Base-by-base conservation (phyloP, 2,797 vertebrate genomes). In the Anabacerthia variegaticeps region DNA sequence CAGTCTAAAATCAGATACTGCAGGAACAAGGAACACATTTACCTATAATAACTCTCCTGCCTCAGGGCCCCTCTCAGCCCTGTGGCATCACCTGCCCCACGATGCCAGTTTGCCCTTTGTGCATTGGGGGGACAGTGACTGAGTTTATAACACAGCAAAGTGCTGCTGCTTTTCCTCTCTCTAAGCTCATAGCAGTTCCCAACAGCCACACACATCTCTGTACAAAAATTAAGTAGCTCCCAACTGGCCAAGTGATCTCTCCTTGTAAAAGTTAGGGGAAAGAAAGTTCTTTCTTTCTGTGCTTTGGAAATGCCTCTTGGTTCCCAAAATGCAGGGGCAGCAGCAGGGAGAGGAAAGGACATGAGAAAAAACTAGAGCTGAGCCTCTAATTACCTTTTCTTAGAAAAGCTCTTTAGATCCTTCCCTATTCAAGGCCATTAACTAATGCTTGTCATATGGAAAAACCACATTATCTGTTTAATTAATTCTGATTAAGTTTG, bases 1-100 rank as follows among this genome's bases (percentile, higher is more conserved):
- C 27, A 12, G 16, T 2, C 41, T 36, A 6, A 80, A 41, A 18
- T 0, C 51, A 73, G 24, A 4, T 4, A 12, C n/a, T 9, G 13
- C 1, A 86, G 62, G 39, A 75, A 20, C 6, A 14, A 56, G 36
- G 0, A 5, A 2, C 39, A 10, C 1, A 1, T 5, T 2, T 0
- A 0, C 28, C 52, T 32, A 1, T 7, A 55, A n/a, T 4, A 37
- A 12, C 3, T 4, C 7, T 13, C 22, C 27, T 44, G 30, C 32
- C n/a, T 16, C 1, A 6, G 4, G 8, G 4, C 5, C 9, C 41
- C 49, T 48, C 12, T 10, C 28, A 62, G 48, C n/a, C 5, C 41
- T 9, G 2, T 7, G 2, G 1, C 10, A 30, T 26, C 30, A 7
- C 32, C 39, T 8, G 65, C 37, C 34, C 41, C 59, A 7, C 18